Evolutionary conservation across 2,888 invertebrate species (phyloP), one percentile per base, ranked within the genome.

Genomic region (Lysandra coridon): DNA sequence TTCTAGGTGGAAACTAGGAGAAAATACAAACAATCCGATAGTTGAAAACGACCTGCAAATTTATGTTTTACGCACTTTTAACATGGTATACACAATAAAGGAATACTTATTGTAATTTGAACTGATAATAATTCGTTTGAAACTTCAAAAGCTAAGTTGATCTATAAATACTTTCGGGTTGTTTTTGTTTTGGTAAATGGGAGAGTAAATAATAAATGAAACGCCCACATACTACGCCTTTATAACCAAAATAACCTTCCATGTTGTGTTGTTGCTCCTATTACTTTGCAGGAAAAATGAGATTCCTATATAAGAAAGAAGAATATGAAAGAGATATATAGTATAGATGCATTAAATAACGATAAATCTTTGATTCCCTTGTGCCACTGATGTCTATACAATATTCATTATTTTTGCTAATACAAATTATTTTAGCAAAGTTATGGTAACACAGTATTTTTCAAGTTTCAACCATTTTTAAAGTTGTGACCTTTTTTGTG

Each of bases 311-410:
- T 6, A n/a, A 53, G 14, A 57, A 17, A 4, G 4, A 17, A 14
- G 14, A 57, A 57, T 17, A 57, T 53, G 4, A 53, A 53, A 14
- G 6, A 53, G 14, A 14, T 30, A 30, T 23, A 12, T 62, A 10
- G 64, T 64, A 30, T 64, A 10, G 30, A 64, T 69, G 33, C 69
- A 69, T 69, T 17, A 69, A 33, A 69, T 69, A 33, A 37, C 69
- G 69, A 69, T 69, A 37, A 69, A 69, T 33, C 69, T 69, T 69
- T 12, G 12, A 69, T 33, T 69, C 69, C 69, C 69, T 37, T 37
- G 69, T 69, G 69, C 14, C 33, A 33, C 37, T 69, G 33, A 69
- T 69, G 37, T 37, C 69, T 33, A 37, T 37, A 37, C 33, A 69
- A 33, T 37, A 69, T 69, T 33, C 17, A 69, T 69, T 69, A 69